Conservation (phyloP, 2,888 invertebrate genomes). For the Saturnia pavonia region DNA sequence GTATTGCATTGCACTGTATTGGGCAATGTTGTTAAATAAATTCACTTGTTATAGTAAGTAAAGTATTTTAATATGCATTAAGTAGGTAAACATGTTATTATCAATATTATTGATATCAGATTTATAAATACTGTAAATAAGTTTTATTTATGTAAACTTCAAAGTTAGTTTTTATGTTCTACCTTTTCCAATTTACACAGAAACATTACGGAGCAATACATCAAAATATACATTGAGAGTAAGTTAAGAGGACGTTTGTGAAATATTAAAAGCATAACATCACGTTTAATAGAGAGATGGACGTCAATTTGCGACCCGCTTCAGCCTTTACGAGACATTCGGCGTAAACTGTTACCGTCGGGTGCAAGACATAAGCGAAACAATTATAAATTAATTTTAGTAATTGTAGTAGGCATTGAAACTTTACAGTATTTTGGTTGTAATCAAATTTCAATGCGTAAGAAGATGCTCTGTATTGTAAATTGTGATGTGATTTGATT, state of each 20-base stretch:
- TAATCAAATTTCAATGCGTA: no score
- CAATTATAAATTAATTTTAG: background rate
- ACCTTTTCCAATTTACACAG: constrained; percentile 1
- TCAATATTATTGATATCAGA: no score
- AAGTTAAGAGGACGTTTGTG: constrained; percentile 42
- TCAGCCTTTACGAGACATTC: constrained; percentile 45
- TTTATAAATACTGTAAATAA: no score
- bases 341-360: constrained; percentile 28
- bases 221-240: constrained; percentile 22
- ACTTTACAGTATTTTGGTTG: no score
- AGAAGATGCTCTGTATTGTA: no score
- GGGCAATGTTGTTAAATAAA: no score
- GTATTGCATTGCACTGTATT: no score
- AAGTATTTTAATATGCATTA: no score
- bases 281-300: constrained; percentile 56
- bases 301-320: constrained; percentile 62
- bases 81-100: no score
- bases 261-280: constrained; percentile 56
- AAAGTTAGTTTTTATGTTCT: background rate
- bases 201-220: constrained; percentile 11
- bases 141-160: background rate
- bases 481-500: no score
- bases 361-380: constrained; percentile 24
- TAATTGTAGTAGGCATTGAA: background rate
- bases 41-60: no score